A percentile compares a stretch with the other conserved stretches of the same genome.
Conservation (phyloP, 2,797 vertebrate genomes). For the Rhyacichthys aspro region DNA sequence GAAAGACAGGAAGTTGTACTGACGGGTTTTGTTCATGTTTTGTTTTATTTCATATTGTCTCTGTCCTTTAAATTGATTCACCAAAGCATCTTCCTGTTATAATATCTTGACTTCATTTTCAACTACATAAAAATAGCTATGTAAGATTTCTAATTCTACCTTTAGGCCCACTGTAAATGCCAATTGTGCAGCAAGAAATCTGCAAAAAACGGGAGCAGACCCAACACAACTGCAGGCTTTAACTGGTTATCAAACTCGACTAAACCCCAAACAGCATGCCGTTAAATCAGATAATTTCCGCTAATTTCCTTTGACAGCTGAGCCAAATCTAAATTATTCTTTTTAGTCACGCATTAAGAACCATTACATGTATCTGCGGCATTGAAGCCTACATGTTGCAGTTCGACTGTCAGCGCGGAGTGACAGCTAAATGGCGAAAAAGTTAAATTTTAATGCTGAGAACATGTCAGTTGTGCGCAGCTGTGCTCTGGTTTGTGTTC, state of each 20-base stretch:
- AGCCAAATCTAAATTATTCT: slow-evolving; percentile 28
- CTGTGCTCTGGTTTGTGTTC: slow-evolving; percentile 35
- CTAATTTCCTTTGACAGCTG: slow-evolving; percentile 30
- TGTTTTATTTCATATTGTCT: no score
- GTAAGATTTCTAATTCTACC: no score
- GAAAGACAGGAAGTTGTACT: no score
- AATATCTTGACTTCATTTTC: no score
- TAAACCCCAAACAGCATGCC: slow-evolving; percentile 6
- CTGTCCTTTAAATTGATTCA: no score
- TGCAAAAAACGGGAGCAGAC: not conserved
- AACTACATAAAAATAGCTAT: no score
- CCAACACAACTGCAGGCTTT: not conserved
- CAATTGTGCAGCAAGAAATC: not conserved
- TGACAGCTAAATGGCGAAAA: slow-evolving; percentile 49
- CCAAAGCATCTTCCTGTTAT: no score
- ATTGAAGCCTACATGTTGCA: slow-evolving; percentile 2
- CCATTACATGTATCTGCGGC: slow-evolving; percentile 22
- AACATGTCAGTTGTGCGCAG: slow-evolving; percentile 33
- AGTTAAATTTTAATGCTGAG: slow-evolving; percentile 45
- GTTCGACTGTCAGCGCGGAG: slow-evolving; percentile 43
- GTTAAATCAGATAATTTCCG: slow-evolving; percentile 2
- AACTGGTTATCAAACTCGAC: slow-evolving; percentile 10
- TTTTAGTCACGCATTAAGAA: slow-evolving; percentile 9
- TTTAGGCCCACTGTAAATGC: not conserved
- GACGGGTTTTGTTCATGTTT: no score